These are phyloP conservation scores for Ephialtes manifestator DNA, from an alignment of 2,888 invertebrate species.

Conservation along the genomic window DNA sequence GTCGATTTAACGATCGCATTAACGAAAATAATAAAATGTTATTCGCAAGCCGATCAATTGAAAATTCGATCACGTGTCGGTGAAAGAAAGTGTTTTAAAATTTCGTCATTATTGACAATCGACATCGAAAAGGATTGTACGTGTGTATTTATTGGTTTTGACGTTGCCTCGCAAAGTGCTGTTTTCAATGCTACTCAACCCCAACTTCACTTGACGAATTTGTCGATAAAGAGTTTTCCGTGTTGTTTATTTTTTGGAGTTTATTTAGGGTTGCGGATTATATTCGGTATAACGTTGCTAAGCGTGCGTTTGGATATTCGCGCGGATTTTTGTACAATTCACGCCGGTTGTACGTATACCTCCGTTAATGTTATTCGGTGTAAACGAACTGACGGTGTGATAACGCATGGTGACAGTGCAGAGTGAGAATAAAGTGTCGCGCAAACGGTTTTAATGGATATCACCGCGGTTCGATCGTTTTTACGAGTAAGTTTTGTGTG, in stretches of 20 bases:
- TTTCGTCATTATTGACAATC: not conserved
- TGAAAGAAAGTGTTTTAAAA: not conserved
- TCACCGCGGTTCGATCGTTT: slow-evolving; percentile 51
- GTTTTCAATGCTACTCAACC: not conserved
- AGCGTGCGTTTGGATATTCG: not conserved
- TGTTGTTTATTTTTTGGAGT: not conserved
- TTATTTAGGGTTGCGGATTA: not conserved
- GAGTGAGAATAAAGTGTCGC: slow-evolving; percentile 60
- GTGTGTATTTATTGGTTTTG: not conserved
- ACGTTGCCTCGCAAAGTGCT: not conserved
- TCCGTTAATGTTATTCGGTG: slow-evolving; percentile 20
- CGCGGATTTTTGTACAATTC: not conserved
- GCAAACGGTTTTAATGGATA: slow-evolving; percentile 65
- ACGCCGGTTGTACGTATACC: not conserved
- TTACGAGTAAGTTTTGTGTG: slow-evolving; percentile 54
- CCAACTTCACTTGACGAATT: not conserved
- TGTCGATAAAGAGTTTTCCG: not conserved
- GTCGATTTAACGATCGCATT: not conserved
- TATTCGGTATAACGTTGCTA: not conserved
- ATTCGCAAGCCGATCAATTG: not conserved
- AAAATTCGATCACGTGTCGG: not conserved
- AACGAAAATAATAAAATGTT: not conserved
- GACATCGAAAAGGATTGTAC: not conserved
- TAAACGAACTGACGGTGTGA: slow-evolving; percentile 34
- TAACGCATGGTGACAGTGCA: slow-evolving; percentile 61